phyloP scores from a whole-genome alignment of 30 jellyfish, hydroid and myxozoan species.

The Rhopilema esculentum region DNA sequence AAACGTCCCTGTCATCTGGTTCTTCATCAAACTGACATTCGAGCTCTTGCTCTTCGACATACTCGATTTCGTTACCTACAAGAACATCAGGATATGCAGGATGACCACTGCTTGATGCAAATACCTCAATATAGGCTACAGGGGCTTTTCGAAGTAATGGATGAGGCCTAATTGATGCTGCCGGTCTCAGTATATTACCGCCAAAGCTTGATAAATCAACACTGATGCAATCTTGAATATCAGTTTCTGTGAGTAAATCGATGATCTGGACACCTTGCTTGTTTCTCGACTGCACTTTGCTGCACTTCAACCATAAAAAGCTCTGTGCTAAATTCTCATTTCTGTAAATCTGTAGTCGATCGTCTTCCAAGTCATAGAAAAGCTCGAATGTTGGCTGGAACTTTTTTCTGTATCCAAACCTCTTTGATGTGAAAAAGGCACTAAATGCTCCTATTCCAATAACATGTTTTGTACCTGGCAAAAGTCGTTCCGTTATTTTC shows the following conservation, averaged over 20 bases:
- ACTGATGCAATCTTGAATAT: conserved; percentile 12
- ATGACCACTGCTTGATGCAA: not conserved
- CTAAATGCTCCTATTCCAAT: not conserved
- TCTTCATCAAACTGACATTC: not conserved
- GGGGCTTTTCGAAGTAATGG: conserved; percentile 35
- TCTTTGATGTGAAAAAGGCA: conserved; percentile 20
- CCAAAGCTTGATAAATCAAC: conserved; percentile 33
- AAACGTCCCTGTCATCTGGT: conserved; percentile 2
- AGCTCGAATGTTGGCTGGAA: not conserved
- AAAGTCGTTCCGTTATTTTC: not conserved
- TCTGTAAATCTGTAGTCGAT: conserved; percentile 31
- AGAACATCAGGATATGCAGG: conserved; percentile 32
- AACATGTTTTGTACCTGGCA: not conserved
- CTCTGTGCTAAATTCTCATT: not conserved
- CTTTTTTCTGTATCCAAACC: conserved; percentile 2
- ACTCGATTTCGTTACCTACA: conserved; percentile 3
- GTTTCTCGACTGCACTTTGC: not conserved
- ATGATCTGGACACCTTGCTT: not conserved
- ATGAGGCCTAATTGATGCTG: conserved; percentile 8
- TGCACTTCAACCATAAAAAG: conserved; percentile 32
- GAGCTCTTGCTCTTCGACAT: not conserved
- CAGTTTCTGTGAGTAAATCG: not conserved
- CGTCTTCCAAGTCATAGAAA: conserved; percentile 23
- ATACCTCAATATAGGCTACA: conserved; percentile 5
- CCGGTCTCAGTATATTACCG: not conserved